phyloP scores from a whole-genome alignment of 2,797 vertebrate genomes.

The Holocentrus rufus region DNA sequence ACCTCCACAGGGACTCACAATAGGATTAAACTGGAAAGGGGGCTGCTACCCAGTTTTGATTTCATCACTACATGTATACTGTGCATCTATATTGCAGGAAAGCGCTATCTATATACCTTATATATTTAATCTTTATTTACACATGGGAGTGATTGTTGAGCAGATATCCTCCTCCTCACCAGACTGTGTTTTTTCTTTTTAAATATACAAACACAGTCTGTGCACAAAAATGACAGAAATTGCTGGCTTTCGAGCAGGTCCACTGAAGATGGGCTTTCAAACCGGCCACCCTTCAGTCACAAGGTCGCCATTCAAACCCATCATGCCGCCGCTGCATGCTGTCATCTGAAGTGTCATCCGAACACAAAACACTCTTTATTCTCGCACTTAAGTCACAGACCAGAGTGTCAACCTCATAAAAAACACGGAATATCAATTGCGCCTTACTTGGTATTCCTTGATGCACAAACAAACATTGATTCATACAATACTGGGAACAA shows the following conservation, averaged over 20 bases:
- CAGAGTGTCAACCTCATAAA: constrained; percentile 7
- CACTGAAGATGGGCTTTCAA: too few relatives aligned
- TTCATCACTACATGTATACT: neutral
- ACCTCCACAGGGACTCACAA: constrained; percentile 27
- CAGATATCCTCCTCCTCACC: too few relatives aligned
- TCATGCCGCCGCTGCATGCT: neutral
- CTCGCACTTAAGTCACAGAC: neutral
- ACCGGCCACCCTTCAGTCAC: neutral
- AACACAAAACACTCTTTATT: neutral
- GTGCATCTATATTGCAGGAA: too few relatives aligned
- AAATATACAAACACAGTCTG: too few relatives aligned
- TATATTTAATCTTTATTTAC: too few relatives aligned
- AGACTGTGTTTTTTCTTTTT: too few relatives aligned
- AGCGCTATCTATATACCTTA: too few relatives aligned
- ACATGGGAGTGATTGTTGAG: too few relatives aligned
- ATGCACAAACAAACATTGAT: constrained; percentile 2
- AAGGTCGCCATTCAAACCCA: neutral
- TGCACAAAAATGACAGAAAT: too few relatives aligned
- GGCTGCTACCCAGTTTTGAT: neutral
- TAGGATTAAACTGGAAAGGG: constrained; percentile 20
- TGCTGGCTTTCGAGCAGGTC: too few relatives aligned
- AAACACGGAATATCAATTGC: neutral
- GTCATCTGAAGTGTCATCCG: neutral
- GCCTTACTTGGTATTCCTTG: constrained; percentile 8
- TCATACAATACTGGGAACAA: constrained; percentile 10